These are phyloP conservation scores for Eurypyga helias DNA, from an alignment of 2,113 vertebrate species.

Conservation along the genomic window DNA sequence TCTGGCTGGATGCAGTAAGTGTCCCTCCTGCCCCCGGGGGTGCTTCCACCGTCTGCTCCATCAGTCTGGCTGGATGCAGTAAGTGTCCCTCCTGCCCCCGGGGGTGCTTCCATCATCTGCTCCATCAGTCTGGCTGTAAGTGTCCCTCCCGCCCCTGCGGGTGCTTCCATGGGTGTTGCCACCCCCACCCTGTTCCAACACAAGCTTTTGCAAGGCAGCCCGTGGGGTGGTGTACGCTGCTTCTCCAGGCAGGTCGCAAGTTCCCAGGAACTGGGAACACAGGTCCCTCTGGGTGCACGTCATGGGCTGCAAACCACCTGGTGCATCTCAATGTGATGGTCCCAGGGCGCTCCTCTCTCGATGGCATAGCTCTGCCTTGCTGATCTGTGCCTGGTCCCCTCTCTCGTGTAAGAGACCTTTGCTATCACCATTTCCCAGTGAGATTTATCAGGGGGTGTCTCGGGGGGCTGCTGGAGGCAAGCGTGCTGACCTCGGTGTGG, in stretches of 20 bases:
- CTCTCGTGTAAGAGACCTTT: not conserved
- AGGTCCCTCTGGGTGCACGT: not conserved
- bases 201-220: not conserved
- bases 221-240: not conserved
- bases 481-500: fast-evolving
- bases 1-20: not conserved
- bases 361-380: not conserved
- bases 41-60: not conserved
- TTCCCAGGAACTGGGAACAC: not conserved
- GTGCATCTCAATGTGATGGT: not conserved
- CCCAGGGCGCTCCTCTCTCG: not conserved
- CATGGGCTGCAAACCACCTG: not conserved
- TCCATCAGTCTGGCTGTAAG: not conserved
- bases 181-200: not conserved
- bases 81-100: not conserved
- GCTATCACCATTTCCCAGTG: not conserved
- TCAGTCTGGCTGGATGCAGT: not conserved
- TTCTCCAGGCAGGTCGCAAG: fast-evolving
- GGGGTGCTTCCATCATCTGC: not conserved
- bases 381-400: not conserved
- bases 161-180: not conserved
- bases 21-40: not conserved
- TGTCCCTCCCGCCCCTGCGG: not conserved
- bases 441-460: not conserved
- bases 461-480: not conserved